Evolutionary conservation across 2,888 invertebrate species (phyloP), one percentile per base, ranked within the genome.

Genomic region (Stenichneumon culpator): DNA sequence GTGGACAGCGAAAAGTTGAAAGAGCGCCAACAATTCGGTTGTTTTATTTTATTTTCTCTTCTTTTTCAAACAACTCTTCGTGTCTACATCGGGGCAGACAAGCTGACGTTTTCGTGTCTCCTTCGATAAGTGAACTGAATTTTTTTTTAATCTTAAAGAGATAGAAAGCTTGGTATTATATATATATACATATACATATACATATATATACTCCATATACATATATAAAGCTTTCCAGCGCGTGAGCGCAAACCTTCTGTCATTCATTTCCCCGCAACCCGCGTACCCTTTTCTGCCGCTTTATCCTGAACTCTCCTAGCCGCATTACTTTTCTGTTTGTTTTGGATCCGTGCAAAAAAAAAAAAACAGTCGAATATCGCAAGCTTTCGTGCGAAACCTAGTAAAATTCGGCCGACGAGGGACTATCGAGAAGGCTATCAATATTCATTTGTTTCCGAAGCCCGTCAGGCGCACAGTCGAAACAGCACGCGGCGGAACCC

Each of bases 1-100:
- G 19, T 32, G 19, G 28, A 75, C 50, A 50, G 63, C 25, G 19
- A 50, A 75, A 75, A 75, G 50, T 75, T 75, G 63, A 75, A 75
- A 65, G 65, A 32, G n/a, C 50, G 74, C 74, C 65, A 75, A 50
- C 44, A 4, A n/a, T 32, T 50, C 47, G 28, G 50, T 54, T 32
- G 19, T 52, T 70, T 11, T 50, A n/a, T 47, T 63, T 28, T 11
- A 7, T 57, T 36, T 50, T 74, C 3, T 22, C 36, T 25, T 63
- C 14, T 19, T 44, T 50, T 75, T 47, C 9, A 16, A 36, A 28
- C n/a, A 22, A n/a, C 19, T 50, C 47, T 74, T 74, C 47, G 11
- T 47, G 63, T 63, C 19, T 4, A n/a, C 32, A 28, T 47, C 44
- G 47, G 9, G 47, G 14, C 63, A 44, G 57, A 22, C 19, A n/a